Base-by-base conservation (phyloP, 1,140 invertebrate genomes). In the Goniozus legneri region DNA sequence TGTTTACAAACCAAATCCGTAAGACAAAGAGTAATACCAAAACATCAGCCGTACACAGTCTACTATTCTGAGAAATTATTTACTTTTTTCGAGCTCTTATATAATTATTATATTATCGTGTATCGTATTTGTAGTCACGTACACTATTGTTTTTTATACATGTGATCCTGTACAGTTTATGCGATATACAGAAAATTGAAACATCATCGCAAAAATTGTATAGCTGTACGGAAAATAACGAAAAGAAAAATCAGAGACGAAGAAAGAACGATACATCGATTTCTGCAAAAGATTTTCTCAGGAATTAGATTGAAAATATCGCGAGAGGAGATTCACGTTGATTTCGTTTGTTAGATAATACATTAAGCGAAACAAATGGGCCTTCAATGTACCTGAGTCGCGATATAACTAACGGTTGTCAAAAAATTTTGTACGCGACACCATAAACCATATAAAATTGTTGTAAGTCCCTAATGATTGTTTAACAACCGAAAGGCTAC, bases 301-400 rank as follows among this genome's bases (percentile, higher is more conserved):
- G 13, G 6, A 8, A 33, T 6, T 33, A n/a, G 13, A 33, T 13
- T 33, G n/a, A 33, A 33, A 6, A 8, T 8, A 30, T 32, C 30
- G 35, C n/a, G 43, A 10, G 13, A 41, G 37, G 27, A 8, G 43
- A 40, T 21, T 15, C 37, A 31, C n/a, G n/a, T n/a, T n/a, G n/a
- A 38, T 46, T 54, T 56, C 40, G 32, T 47, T 49, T 52, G 10
- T 27, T 24, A 15, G 33, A 36, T 14, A 20, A 48, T 19, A 32
- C 47, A 49, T 55, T 56, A 62, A 52, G 55, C 57, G 51, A 59
- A 49, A 55, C 58, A 60, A 69, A 70, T 58, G 67, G 69, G 69
- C 69, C 67, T 72, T 68, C 69, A 51, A 71, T 64, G 69, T 71
- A 71, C 69, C 69, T 72, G 69, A 72, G 69, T 69, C 67, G 66